Conservation (phyloP, 2,797 vertebrate genomes). For the Orestias chungarensis region DNA sequence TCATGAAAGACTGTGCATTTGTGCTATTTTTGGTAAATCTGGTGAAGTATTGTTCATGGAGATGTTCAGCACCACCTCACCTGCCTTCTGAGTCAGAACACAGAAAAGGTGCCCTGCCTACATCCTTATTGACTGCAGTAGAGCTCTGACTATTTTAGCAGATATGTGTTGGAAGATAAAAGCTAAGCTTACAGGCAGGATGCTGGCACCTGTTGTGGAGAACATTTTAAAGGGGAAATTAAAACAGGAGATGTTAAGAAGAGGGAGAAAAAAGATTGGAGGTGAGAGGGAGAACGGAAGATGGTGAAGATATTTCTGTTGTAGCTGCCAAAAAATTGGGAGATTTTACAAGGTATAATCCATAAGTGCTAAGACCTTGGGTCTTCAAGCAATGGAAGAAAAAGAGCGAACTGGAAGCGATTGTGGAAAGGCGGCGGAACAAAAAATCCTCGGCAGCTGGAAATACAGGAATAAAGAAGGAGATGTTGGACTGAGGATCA, state of each 20-base stretch:
- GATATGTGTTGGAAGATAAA: conserved; percentile 77
- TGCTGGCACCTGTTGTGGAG: conserved; percentile 61
- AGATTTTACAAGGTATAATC: conserved; percentile 51
- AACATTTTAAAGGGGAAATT: conserved; percentile 66
- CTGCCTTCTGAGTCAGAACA: conserved; percentile 22
- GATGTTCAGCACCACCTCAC: conserved; percentile 19
- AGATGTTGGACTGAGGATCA: conserved; percentile 33
- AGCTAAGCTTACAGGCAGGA: conserved; percentile 71
- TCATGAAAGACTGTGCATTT: not conserved
- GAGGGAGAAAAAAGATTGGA: conserved; percentile 46
- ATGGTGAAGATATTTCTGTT: conserved; percentile 63
- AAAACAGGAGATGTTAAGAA: conserved; percentile 48
- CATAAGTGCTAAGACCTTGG: conserved; percentile 41
- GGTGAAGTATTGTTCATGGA: not conserved
- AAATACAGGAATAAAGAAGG: conserved; percentile 38
- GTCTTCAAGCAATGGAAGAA: conserved; percentile 47
- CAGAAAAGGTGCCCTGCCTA: conserved; percentile 53
- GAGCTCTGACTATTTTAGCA: conserved; percentile 73
- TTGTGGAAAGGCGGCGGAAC: conserved; percentile 21
- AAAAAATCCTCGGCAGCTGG: conserved; percentile 20
- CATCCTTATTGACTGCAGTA: conserved; percentile 72
- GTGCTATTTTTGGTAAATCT: not conserved
- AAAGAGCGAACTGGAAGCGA: conserved; percentile 33
- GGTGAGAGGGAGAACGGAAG: conserved; percentile 46
- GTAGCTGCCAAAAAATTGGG: conserved; percentile 40